Base-by-base conservation (phyloP, 2,113 vertebrate species). In the Entomyzon cyanotis region DNA sequence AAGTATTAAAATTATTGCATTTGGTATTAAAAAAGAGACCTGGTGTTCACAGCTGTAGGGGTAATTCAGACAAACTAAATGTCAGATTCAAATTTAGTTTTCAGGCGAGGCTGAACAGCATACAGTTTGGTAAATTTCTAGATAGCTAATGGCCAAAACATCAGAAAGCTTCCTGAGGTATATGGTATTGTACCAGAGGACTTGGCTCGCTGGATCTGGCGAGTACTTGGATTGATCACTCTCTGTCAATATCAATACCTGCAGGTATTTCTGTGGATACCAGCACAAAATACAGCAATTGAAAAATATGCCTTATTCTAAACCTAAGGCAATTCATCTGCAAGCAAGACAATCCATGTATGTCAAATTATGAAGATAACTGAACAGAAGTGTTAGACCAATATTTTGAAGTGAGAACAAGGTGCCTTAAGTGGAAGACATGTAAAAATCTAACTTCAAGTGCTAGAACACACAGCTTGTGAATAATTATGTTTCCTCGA, bases 321-420 rank as follows among this genome's bases (percentile, higher is more conserved):
- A 97, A 77, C 50, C 33, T 50, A 83, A 84, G n/a, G 84, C 81
- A 55, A 87, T 30, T 86, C 47, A 76, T 64, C 85, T 80, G 46
- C 69, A 92, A 87, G 50, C 56, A 92, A 85, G 69, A 90, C 52
- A 95, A 94, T 53, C 65, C 73, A 56, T 6, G 8, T 30, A 64
- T 12, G 12, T 39, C 78, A 90, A 62, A 58, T 92, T 75, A 90
- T 5, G 41, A 84, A 81, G 60, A 94, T 68, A 68, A 92, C 68
- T 87, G 8, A 81, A 70, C 60, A 86, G 60, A 92, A 95, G 81
- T 59, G 84, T 75, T 60, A 94, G 92, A 90, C 86, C 83, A 83
- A n/a, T 77, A 95, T 95, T 93, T 1, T 93, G 77, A 95, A 89
- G 91, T 58, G 82, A 93, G 80, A 97, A 88, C 59, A 68, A 84